Evolutionary conservation across 2,113 vertebrate species (phyloP).

Genomic region (Zapus hudsonius): DNA sequence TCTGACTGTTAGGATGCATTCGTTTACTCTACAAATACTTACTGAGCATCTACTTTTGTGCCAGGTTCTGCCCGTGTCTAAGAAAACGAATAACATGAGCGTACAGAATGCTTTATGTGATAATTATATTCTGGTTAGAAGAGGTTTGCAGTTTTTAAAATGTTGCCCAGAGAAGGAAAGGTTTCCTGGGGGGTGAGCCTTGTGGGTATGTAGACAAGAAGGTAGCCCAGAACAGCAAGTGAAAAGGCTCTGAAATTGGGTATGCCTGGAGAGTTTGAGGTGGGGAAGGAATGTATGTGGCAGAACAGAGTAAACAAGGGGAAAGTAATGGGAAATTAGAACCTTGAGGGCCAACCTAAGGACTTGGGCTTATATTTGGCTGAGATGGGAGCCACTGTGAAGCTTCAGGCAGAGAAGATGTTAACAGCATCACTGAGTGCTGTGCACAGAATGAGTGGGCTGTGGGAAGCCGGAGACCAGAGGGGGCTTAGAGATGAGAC

Average conservation of each 20-base stretch:
- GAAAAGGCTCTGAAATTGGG: background rate
- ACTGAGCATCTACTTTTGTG: background rate
- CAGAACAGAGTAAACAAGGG: background rate
- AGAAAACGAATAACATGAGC: background rate
- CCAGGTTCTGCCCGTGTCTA: background rate
- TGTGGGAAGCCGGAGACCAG: background rate
- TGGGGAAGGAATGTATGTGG: background rate
- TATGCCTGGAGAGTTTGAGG: background rate
- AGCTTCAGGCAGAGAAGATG: background rate
- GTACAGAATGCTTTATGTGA: background rate
- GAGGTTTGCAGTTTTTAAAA: background rate
- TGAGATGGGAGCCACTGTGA: background rate
- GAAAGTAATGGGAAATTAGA: background rate
- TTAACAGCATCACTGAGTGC: background rate
- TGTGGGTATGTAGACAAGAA: background rate
- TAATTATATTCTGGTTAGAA: background rate
- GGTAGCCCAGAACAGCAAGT: background rate
- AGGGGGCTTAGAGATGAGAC: background rate
- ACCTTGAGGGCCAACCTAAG: background rate
- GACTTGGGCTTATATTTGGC: constrained; percentile 26
- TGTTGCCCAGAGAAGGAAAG: background rate
- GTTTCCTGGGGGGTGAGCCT: background rate
- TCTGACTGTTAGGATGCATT: constrained; percentile 1
- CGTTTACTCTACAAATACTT: background rate
- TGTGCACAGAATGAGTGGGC: background rate